Conservation (phyloP, 1,140 invertebrate species). For the Drosophila trapezifrons region DNA sequence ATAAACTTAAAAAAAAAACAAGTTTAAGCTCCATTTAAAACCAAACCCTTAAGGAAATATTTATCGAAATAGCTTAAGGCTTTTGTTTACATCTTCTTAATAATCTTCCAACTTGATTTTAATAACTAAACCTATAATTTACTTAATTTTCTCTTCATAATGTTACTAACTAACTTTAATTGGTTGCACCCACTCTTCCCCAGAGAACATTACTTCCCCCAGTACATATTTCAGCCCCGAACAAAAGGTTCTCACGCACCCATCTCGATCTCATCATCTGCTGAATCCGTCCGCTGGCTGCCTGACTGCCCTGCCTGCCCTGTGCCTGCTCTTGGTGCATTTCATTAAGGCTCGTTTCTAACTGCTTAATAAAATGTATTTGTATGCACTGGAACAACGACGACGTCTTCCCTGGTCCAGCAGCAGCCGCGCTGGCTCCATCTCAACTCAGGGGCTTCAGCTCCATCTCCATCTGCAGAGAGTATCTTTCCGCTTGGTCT, state of each 20-base stretch:
- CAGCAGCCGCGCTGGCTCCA: conserved; percentile 53
- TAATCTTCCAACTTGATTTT: neutral
- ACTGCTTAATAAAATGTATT: conserved; percentile 80
- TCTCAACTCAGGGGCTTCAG: neutral
- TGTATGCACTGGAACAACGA: conserved; percentile 62
- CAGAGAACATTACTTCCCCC: neutral
- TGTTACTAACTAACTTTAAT: conserved; percentile 18
- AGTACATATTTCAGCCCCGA: neutral
- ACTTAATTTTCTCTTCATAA: neutral
- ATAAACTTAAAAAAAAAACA: no score
- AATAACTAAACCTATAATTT: neutral
- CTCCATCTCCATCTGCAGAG: neutral
- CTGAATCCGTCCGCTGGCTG: no score
- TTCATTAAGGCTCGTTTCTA: conserved; percentile 74
- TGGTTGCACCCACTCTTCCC: conserved; percentile 14
- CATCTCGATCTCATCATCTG: conserved; percentile 35
- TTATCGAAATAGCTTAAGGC: no score
- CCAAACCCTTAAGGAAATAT: no score
- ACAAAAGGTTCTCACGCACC: conserved; percentile 26
- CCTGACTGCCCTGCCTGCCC: no score
- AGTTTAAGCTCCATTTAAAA: no score
- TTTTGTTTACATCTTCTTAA: neutral
- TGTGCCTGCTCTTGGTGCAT: conserved; percentile 51
- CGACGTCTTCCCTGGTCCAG: conserved; percentile 22
- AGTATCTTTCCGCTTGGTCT: conserved; percentile 22